Percentiles rank a stretch among this genome's conserved stretches.
Evolutionary conservation across 1,140 invertebrate species (phyloP).

Genomic region (Rhagoletis zephyria): DNA sequence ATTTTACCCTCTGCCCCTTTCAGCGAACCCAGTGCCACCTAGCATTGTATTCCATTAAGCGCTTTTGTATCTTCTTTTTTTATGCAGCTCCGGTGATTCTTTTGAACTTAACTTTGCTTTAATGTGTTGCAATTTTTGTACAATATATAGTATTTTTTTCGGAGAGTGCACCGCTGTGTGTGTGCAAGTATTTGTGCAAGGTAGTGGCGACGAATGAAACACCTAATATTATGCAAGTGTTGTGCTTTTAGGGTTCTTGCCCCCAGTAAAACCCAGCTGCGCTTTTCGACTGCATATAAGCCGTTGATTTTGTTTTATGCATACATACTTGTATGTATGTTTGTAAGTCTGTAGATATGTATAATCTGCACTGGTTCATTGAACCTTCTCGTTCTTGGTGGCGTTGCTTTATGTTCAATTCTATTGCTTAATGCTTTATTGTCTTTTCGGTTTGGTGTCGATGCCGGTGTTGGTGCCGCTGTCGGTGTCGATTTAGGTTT

Average conservation of each 20-base stretch:
- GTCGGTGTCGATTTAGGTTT: constrained; percentile 2
- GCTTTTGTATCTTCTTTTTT: background rate
- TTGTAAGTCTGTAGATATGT: background rate
- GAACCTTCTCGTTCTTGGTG: constrained; percentile 20
- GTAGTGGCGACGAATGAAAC: background rate
- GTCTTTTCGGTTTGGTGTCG: background rate
- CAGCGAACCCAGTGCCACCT: background rate
- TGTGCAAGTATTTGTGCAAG: background rate
- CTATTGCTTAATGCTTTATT: constrained; percentile 48
- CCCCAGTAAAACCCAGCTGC: constrained; percentile 5
- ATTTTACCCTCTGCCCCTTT: background rate
- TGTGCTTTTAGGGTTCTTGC: constrained; percentile 40
- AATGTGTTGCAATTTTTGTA: constrained; percentile 39
- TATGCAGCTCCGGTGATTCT: background rate
- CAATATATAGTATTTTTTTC: background rate
- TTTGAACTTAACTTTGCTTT: constrained; percentile 47
- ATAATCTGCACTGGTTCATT: constrained; percentile 15
- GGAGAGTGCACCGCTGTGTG: background rate
- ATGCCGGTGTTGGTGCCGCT: background rate
- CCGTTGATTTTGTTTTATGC: background rate
- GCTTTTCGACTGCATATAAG: background rate
- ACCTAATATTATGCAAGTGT: constrained; percentile 50
- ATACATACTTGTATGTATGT: background rate
- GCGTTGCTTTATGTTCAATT: constrained; percentile 10
- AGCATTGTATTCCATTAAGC: background rate